Base-by-base conservation (phyloP, 2,888 invertebrate species). In the Ametastegia equiseti region DNA sequence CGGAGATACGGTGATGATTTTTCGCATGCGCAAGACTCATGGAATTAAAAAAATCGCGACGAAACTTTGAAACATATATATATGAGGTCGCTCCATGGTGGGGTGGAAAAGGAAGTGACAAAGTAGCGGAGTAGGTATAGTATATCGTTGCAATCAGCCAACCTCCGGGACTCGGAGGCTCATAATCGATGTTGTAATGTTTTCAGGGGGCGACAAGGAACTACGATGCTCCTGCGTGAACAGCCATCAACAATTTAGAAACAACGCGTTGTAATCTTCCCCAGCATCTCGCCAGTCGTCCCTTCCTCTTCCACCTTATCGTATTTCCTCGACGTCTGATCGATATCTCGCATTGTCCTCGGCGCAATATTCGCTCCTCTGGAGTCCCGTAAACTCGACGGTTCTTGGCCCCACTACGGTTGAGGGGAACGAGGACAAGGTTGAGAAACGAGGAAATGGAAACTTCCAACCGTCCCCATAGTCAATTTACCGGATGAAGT, bases 231-330 rank as follows among this genome's bases (percentile, higher is more conserved):
- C 19, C 71, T 30, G 47, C 71, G 71, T 19, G 27, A 71, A 47
- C 71, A 47, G 47, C 45, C 47, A 71, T 47, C 71, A 30, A 5
- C 71, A 71, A 71, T 71, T 71, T 47, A 71, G 71, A 71, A 71
- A 71, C 71, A 71, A 71, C 71, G 71, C 13, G 47, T 47, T 36
- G 65, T 67, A 39, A 67, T 67, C 65, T 67, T 67, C 19, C 65
- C 39, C 19, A 39, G 65, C 65, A 39, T 67, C 65, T 67, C 45
- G 15, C 45, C 45, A n/a, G n/a, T n/a, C 19, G 47, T 47, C 6
- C 71, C 30, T 47, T 9, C 13, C 0, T 2, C 69, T 27, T 13
- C 42, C 42, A 4, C 33, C 30, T n/a, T 15, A n/a, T 47, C 47
- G 23, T 45, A 45, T 60, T 30, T 30, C 27, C 71, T 27, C 47